phyloP scores from a whole-genome alignment of 2,888 invertebrate species.

The Eutolmus rufibarbis region DNA sequence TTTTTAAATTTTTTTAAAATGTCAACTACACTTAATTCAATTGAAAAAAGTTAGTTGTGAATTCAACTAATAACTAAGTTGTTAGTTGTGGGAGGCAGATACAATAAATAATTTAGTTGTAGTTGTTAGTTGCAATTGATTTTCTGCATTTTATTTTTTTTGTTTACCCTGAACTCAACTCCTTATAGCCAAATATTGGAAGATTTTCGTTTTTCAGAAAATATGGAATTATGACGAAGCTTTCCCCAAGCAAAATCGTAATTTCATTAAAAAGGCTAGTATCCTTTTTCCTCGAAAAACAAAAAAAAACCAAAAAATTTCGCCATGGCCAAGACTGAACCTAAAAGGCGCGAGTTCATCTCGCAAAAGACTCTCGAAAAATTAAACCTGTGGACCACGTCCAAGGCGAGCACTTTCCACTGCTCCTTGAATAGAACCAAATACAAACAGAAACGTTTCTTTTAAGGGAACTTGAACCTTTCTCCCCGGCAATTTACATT shows the following conservation, averaged over 20 bases:
- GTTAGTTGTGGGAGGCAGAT: no score
- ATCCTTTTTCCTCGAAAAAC: neutral
- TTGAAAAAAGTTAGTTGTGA: no score
- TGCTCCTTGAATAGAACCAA: neutral
- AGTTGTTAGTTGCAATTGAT: no score
- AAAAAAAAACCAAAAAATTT: neutral
- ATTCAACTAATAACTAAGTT: no score
- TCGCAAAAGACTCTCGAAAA: neutral
- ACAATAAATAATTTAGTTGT: no score
- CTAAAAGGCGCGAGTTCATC: neutral
- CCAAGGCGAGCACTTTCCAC: neutral
- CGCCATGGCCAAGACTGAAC: neutral
- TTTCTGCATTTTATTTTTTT: no score
- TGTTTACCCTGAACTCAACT: no score
- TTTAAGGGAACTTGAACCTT: conserved; percentile 4
- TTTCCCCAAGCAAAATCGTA: neutral
- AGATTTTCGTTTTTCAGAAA: no score
- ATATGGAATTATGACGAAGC: no score
- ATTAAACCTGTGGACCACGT: neutral
- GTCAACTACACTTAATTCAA: no score
- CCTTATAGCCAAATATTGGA: no score
- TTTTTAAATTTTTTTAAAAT: no score
- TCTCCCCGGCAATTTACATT: neutral
- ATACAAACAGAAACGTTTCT: neutral
- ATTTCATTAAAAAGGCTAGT: neutral